Base-by-base conservation (phyloP, 1,140 invertebrate species). In the Lepidurus arcticus region DNA sequence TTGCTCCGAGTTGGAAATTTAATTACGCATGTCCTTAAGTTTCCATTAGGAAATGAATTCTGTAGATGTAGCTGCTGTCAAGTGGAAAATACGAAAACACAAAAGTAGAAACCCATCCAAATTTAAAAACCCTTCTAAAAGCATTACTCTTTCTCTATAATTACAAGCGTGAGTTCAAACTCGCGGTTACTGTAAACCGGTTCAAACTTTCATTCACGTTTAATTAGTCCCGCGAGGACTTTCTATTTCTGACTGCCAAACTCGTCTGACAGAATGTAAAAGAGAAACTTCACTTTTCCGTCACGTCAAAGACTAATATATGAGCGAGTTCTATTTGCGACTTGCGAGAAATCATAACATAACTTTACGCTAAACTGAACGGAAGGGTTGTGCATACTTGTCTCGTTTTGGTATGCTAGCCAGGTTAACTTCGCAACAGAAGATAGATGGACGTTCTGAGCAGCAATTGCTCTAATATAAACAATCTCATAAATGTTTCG, bases 161-260 rank as follows among this genome's bases (percentile, higher is more conserved):
- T 34, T 34, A 34, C 34, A 34, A 34, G 34, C 34, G 34, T 34
- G 34, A 34, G 34, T 34, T 34, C 34, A 34, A 34, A 65, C 53
- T 21, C 53, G n/a, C 53, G 16, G 21, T 4, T 16, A 65, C 53
- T n/a, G 16, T n/a, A 21, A n/a, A 3, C 13, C 1, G 4, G 1
- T 9, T 65, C 2, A 65, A 16, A 21, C n/a, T 65, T 65, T 65
- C 16, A 65, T 65, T 21, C 21, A 7, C 13, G n/a, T 65, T 13
- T 65, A 65, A 65, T 65, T 65, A 65, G 53, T 65, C 53, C 13
- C 53, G n/a, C 16, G 53, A 65, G 53, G 8, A 65, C 21, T 65
- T 65, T 65, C 53, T 16, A 7, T 65, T 65, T 16, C 53, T 65
- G 53, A 13, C 53, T 65, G n/a, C 21, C 53, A 65, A 21, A 65